Evolutionary conservation across 1,140 invertebrate genomes (phyloP).

Genomic region (Sycophaga agraensis): DNA sequence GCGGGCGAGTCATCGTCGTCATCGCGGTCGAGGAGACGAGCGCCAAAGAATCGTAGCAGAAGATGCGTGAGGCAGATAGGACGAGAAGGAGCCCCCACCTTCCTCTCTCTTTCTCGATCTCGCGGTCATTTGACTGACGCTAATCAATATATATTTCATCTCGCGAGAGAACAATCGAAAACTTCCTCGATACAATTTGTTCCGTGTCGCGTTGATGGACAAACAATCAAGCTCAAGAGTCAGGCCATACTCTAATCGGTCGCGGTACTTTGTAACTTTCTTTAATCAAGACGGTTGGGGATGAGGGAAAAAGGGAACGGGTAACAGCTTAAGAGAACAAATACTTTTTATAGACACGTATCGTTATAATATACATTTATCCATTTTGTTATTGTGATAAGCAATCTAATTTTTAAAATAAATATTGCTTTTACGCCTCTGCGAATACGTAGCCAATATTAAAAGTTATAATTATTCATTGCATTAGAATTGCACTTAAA

Average conservation of each 20-base stretch:
- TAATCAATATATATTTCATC: slow-evolving; percentile 27
- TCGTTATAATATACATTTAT: not conserved
- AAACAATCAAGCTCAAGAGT: slow-evolving; percentile 10
- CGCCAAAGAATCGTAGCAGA: not conserved
- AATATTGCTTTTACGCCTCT: no score
- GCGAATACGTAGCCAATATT: no score
- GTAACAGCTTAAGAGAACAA: not conserved
- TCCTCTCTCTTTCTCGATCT: no score
- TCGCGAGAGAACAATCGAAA: not conserved
- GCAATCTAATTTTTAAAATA: no score
- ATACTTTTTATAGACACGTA: slow-evolving; percentile 15
- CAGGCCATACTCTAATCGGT: not conserved
- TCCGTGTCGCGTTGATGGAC: slow-evolving; percentile 6
- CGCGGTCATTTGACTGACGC: slow-evolving; percentile 9
- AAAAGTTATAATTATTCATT: no score
- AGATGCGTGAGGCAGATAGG: not conserved
- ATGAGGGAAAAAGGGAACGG: no score
- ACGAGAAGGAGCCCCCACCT: not conserved
- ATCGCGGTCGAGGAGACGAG: not conserved
- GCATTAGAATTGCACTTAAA: no score
- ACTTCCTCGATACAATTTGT: slow-evolving; percentile 11
- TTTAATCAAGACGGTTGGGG: slow-evolving; percentile 16
- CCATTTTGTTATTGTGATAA: no score
- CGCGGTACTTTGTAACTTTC: not conserved
- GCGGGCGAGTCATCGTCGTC: slow-evolving; percentile 15